Base-by-base conservation (phyloP, 2,888 invertebrate species). In the Megamerina dolium region DNA sequence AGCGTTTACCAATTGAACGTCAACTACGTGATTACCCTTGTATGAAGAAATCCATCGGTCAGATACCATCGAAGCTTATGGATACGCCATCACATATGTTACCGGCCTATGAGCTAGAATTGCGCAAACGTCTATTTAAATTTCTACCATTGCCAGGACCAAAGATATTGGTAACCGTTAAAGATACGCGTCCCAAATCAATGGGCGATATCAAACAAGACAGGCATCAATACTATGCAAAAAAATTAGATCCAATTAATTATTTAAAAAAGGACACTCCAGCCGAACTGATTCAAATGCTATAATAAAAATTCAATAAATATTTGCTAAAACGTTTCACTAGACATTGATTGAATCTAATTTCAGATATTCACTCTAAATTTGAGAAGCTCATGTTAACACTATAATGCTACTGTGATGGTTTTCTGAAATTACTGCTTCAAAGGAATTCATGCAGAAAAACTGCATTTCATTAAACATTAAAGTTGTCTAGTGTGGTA, bases 81-180 rank as follows among this genome's bases (percentile, higher is more conserved):
- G 47, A 50, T n/a, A 52, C 59, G n/a, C 66, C 68, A 1, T 31
- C 48, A 0, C 64, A 58, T 27, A 53, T 63, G 54, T 35, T 43
- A 12, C 49, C 49, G 6, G 50, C 43, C 4, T 61, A 54, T 21
- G 32, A 52, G 29, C 58, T 61, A 2, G 56, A 50, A 45, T 31
- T 63, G 37, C 60, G 66, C 3, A 63, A 65, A 32, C 56, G 57
- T 1, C 52, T 59, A 1, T 66, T 63, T 30, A 67, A 65, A 37
- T 67, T 67, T 37, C 47, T 57, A 3, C 63, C 66, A 4, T 49
- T 66, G 23, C 66, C 66, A 2, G 50, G 48, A 0, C 56, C 61
- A 0, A 64, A 63, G 3, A 55, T 66, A 1, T 32, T 66, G 30
- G 57, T 63, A 35, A 58, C 57, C 5, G 60, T 62, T 2, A 47